Base-by-base conservation (phyloP, 2,797 vertebrate genomes). In the Tragelaphus eurycerus region DNA sequence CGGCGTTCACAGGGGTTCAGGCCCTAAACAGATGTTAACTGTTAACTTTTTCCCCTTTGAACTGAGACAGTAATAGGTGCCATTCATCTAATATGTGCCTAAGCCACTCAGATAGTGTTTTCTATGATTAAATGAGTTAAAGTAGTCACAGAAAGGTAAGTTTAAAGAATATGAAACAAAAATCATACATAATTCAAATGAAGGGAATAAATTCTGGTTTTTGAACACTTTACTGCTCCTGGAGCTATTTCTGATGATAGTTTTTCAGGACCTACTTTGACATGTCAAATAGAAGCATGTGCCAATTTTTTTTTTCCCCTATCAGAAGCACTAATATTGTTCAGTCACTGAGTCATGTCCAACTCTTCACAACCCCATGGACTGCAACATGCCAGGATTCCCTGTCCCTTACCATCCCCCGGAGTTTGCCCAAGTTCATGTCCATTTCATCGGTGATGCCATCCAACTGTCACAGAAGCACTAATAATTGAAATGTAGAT, bases 201-300 rank as follows among this genome's bases (percentile, higher is more conserved):
- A 52, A 84, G 31, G 67, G 25, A 92, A 62, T 90, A 86, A 43
- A 78, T 86, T 85, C 29, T 85, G 71, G 23, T 10, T 67, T 95
- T n/a, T 74, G 81, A 91, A 89, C 8, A 46, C 46, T 31, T 79
- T 15, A 60, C 31, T 83, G 29, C 55, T 94, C 89, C 48, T 93
- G 71, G 46, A 81, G 67, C 76, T 89, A 83, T 59, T 94, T 81
- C 64, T 83, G 85, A 76, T 60, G 60, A 46, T 67, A 85, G n/a
- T 23, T 97, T 96, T 90, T 95, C 34, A 96, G 59, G 88, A 92
- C 12, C 38, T 79, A 34, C 52, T 95, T 85, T 88, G 90, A 64
- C 2, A 19, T 71, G 54, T 6, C 64, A 52, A 55, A 6, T 60
- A 43, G 52, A 23, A 74, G 17, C 31, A 50, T 71, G 48, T 1